phyloP scores from a whole-genome alignment of 2,113 vertebrate species.

The Pelecanoides urinatrix region DNA sequence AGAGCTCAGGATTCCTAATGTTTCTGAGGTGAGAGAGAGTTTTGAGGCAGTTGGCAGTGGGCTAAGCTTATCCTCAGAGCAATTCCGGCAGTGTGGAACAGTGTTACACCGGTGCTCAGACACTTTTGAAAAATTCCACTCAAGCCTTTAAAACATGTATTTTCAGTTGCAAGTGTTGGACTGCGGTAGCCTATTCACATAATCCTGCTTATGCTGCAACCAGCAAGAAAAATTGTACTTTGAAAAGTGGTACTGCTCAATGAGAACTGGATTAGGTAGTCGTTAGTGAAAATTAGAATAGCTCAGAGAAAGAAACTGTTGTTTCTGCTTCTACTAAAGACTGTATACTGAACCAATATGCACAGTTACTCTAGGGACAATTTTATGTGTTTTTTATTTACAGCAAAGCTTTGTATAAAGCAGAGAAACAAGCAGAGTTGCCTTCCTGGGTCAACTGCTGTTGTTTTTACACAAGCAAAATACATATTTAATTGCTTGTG shows the following conservation, averaged over 20 bases:
- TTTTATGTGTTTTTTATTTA: conserved; percentile 2
- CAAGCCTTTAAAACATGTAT: neutral
- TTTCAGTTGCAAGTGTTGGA: neutral
- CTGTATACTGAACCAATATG: neutral
- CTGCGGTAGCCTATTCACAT: neutral
- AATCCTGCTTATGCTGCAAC: neutral
- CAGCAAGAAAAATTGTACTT: neutral
- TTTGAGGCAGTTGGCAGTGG: neutral
- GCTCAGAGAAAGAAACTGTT: neutral
- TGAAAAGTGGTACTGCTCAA: neutral
- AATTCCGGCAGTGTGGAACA: neutral
- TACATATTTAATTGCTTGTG: conserved; percentile 3
- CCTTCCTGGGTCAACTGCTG: neutral
- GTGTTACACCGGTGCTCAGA: neutral
- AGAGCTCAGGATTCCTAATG: neutral
- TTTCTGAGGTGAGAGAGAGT: neutral
- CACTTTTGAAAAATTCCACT: neutral
- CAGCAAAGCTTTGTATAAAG: neutral
- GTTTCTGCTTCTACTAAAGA: neutral
- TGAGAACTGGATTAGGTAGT: neutral
- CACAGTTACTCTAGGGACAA: neutral
- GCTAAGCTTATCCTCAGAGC: neutral
- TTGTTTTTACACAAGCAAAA: conserved; percentile 11
- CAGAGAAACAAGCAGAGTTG: neutral
- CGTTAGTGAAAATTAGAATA: neutral